phyloP scores from a whole-genome alignment of 2,113 vertebrate genomes.

The Taurulus bubalis region DNA sequence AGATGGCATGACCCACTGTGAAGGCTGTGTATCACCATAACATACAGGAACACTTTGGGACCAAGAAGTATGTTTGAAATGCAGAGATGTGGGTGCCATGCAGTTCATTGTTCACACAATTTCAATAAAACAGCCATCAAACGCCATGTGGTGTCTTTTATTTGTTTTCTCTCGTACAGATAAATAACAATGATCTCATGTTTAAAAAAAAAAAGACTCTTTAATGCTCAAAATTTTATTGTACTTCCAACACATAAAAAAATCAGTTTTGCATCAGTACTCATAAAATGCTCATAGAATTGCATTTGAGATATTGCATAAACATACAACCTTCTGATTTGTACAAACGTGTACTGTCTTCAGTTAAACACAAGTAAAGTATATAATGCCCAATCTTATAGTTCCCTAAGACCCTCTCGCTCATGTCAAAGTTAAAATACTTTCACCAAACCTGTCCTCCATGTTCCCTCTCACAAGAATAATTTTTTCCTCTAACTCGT shows the following conservation, averaged over 20 bases:
- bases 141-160: slow-evolving; percentile 26
- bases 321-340: slow-evolving; percentile 33
- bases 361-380: slow-evolving; percentile 6
- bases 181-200: neutral
- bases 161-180: slow-evolving; percentile 21
- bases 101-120: slow-evolving; percentile 26
- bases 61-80: slow-evolving; percentile 31
- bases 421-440: slow-evolving; percentile 4
- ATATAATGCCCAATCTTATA: slow-evolving; percentile 50
- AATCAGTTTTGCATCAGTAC: neutral
- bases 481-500: neutral
- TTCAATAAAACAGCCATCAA: slow-evolving; percentile 65
- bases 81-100: slow-evolving; percentile 36
- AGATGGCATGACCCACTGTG: slow-evolving; percentile 18
- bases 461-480: neutral
- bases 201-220: slow-evolving; percentile 6
- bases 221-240: slow-evolving; percentile 59
- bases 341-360: slow-evolving; percentile 19
- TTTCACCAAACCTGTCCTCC: neutral
- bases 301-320: slow-evolving; percentile 16
- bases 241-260: slow-evolving; percentile 17
- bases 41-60: slow-evolving; percentile 16
- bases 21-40: slow-evolving; percentile 24
- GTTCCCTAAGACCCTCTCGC: neutral
- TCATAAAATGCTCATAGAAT: slow-evolving; percentile 17